phyloP scores from a whole-genome alignment of 1,140 invertebrate genomes.

The Apolygus lucorum region DNA sequence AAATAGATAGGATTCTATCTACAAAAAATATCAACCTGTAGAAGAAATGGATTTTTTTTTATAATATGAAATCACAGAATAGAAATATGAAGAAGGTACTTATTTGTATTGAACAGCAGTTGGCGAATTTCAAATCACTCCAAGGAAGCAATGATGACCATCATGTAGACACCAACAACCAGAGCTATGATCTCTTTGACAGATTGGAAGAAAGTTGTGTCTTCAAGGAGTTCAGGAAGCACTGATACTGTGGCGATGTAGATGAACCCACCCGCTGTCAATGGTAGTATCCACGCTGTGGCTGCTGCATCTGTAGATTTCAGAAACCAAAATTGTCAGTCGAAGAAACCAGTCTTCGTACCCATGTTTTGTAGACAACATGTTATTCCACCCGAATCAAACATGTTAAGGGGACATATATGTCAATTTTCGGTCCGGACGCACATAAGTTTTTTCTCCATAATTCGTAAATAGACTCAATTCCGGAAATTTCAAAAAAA shows the following conservation, averaged over 20 bases:
- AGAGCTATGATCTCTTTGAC: constrained; percentile 77
- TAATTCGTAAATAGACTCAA: no score
- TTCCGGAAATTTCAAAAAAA: no score
- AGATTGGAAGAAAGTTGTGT: constrained; percentile 75
- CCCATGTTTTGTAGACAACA: not conserved
- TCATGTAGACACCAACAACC: constrained; percentile 78
- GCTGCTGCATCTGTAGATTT: constrained; percentile 56
- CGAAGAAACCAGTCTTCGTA: not conserved
- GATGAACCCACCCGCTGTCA: constrained; percentile 96
- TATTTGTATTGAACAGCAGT: no score
- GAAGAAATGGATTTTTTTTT: no score
- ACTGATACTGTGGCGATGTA: constrained; percentile 96
- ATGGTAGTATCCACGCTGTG: constrained; percentile 80
- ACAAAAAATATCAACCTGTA: no score
- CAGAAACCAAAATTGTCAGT: not conserved
- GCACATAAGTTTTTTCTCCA: no score
- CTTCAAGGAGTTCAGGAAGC: constrained; percentile 84
- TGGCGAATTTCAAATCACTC: constrained; percentile 49
- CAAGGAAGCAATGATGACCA: constrained; percentile 81
- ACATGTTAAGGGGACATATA: no score
- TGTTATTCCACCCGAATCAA: no score
- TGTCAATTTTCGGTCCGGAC: no score
- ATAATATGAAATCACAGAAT: no score
- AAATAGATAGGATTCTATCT: no score
- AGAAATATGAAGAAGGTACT: no score